Percentiles rank a stretch among this genome's conserved stretches.
These are phyloP conservation scores for Coenonympha arcania DNA, from an alignment of 2,888 invertebrate genomes.

Conservation along the genomic window DNA sequence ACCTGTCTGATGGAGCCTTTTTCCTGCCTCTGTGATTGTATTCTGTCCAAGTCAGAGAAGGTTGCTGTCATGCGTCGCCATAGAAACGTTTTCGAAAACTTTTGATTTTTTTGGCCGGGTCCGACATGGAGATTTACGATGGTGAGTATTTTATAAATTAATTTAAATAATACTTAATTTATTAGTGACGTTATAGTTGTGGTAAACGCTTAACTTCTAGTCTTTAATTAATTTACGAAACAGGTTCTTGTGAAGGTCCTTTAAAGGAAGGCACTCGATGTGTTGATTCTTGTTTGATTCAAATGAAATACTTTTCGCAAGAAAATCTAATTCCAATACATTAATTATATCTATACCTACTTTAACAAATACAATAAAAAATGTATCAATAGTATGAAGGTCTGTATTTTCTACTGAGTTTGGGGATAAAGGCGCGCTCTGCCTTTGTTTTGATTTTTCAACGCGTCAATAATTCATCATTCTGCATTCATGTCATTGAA, in stretches of 20 bases:
- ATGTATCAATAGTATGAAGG: not conserved
- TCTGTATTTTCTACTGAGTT: not conserved
- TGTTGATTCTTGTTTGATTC: constrained; percentile 7
- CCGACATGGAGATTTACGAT: constrained; percentile 67
- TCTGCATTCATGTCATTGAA: too few relatives aligned
- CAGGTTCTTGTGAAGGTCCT: constrained; percentile 38
- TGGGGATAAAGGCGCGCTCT: not conserved
- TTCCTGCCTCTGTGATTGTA: constrained; percentile 12
- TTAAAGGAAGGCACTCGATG: not conserved
- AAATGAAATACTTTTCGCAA: not conserved
- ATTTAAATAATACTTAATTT: constrained; percentile 23
- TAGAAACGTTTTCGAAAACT: constrained; percentile 69
- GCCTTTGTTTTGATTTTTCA: constrained; percentile 4
- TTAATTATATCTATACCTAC: too few relatives aligned
- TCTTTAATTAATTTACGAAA: constrained; percentile 17
- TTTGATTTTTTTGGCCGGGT: constrained; percentile 62
- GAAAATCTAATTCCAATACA: not conserved
- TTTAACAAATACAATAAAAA: too few relatives aligned
- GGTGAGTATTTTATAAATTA: constrained; percentile 46
- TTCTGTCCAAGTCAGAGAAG: constrained; percentile 43
- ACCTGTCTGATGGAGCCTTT: constrained; percentile 1
- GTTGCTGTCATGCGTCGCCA: constrained; percentile 72
- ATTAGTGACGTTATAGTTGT: constrained; percentile 15
- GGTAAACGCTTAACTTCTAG: not conserved
- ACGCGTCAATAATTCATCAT: not conserved